phyloP scores from a whole-genome alignment of 2,113 vertebrate genomes.

The Sterrhoptilus dennistouni region DNA sequence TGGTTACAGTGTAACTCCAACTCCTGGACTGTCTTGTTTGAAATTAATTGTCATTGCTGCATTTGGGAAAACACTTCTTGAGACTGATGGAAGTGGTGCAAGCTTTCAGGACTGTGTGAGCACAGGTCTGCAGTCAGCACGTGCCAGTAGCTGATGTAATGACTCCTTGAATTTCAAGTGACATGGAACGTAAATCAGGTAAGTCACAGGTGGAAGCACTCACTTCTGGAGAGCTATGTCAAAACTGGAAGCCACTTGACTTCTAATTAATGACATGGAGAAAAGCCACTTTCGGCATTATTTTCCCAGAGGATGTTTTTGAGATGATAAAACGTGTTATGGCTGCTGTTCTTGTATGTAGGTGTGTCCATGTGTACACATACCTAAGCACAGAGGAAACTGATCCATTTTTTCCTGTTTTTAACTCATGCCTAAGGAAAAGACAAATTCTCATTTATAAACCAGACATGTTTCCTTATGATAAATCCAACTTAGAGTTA shows the following conservation, averaged over 20 bases:
- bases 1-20: background rate
- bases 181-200: background rate
- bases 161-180: background rate
- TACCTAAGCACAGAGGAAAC: background rate
- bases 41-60: background rate
- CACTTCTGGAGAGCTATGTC: background rate
- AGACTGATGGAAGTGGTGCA: background rate
- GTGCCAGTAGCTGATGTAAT: background rate
- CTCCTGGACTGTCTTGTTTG: background rate
- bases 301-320: background rate
- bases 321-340: background rate
- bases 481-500: background rate
- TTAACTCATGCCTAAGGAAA: background rate
- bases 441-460: background rate
- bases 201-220: background rate
- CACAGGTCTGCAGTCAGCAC: background rate
- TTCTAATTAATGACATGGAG: background rate
- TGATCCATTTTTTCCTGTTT: background rate
- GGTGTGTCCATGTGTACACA: background rate
- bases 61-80: constrained; percentile 4
- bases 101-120: background rate
- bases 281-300: background rate
- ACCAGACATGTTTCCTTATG: background rate
- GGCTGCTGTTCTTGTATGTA: background rate
- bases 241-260: background rate